phyloP scores from a whole-genome alignment of 2,113 vertebrate species.

The Serilophus lunatus region DNA sequence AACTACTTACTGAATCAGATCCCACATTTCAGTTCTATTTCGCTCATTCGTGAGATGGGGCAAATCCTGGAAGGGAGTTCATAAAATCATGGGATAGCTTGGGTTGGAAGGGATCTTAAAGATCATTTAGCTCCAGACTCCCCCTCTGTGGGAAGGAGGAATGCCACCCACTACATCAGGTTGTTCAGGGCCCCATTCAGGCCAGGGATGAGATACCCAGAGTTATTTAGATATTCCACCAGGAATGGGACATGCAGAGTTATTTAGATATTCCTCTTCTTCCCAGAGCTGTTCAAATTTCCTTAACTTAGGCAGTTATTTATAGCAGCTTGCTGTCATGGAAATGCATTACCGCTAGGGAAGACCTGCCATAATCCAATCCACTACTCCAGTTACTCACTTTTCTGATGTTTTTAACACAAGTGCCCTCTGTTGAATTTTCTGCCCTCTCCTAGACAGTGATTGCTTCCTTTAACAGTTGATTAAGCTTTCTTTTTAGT shows the following conservation, averaged over 20 bases:
- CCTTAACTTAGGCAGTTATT: not conserved
- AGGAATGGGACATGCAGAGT: not conserved
- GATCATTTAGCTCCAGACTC: not conserved
- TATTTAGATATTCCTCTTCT: not conserved
- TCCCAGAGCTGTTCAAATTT: not conserved
- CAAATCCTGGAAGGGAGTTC: not conserved
- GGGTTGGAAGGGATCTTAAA: not conserved
- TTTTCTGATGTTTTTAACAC: not conserved
- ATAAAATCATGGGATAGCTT: not conserved
- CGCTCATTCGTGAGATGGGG: not conserved
- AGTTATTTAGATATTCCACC: not conserved
- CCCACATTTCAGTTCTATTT: not conserved
- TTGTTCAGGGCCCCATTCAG: not conserved
- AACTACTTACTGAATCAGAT: not conserved
- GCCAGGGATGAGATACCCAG: not conserved
- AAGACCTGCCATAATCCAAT: not conserved
- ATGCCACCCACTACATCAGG: not conserved
- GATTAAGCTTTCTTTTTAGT: not conserved
- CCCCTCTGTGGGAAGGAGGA: no score
- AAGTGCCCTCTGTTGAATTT: not conserved
- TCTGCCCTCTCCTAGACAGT: not conserved
- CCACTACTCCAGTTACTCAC: not conserved
- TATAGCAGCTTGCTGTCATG: not conserved
- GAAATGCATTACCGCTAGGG: not conserved
- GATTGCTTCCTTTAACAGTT: not conserved